Base-by-base conservation (phyloP, 2,888 invertebrate species). In the Tribolium freemani region DNA sequence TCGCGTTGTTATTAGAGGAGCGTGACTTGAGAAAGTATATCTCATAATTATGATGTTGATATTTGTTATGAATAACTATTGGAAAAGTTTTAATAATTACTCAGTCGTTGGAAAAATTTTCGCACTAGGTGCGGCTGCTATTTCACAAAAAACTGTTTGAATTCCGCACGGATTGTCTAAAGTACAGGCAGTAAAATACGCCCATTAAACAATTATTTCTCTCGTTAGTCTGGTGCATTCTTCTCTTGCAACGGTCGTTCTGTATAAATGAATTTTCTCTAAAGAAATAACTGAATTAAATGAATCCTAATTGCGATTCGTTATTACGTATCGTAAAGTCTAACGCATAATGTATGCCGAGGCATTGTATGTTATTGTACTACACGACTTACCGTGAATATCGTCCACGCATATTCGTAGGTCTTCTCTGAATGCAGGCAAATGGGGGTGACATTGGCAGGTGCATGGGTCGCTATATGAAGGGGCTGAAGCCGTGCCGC, bases 351-450 rank as follows among this genome's bases (percentile, higher is more conserved):
- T 58, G 57, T 16, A 44, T 57, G 57, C 16, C 6, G 16, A n/a
- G 30, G 46, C 56, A 31, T 61, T 60, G 10, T 54, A n/a, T n/a
- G n/a, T n/a, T n/a, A n/a, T n/a, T n/a, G n/a, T n/a, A n/a, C n/a
- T n/a, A 26, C 11, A 54, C 9, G 16, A 84, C 90, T 89, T 86
- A 95, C 96, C 96, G 86, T 94, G 92, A 78, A 96, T 90, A 83
- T 95, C 94, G 84, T 94, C 93, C 76, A 96, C 94, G 86, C 96
- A 96, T 77, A 95, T 92, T 79, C 92, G 91, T 76, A 93, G 88
- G 86, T 96, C 96, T 85, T 96, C 96, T 74, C 96, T 90, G 88
- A 94, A 96, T 64, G 94, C 91, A 3, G 93, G 93, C 74, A 93
- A 88, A 77, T 92, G 91, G 61, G 90, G 89, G 75, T 94, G 91